Percentiles rank a stretch among this genome's conserved stretches.
Evolutionary conservation across 2,113 vertebrate species (phyloP).

Genomic region (Tragelaphus buxtoni): DNA sequence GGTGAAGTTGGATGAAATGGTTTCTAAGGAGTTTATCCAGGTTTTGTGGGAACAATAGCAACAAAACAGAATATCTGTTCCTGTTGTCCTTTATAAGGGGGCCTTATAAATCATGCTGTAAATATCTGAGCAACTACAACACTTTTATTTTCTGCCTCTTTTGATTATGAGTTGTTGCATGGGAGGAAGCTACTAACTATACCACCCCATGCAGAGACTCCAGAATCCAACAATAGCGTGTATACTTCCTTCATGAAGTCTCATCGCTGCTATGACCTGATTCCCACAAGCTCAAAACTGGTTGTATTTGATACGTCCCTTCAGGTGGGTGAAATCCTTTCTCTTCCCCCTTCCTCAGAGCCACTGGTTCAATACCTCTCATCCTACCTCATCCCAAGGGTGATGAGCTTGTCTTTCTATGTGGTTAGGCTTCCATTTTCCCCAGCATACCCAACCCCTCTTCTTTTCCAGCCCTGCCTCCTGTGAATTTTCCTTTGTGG

Average conservation of each 20-base stretch:
- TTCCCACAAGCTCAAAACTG: constrained; percentile 97
- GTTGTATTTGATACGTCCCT: constrained; percentile 98
- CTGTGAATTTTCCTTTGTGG: not conserved
- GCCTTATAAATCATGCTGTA: not conserved
- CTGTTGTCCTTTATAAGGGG: not conserved
- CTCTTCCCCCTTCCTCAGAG: not conserved
- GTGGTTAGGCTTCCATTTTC: constrained; percentile 29
- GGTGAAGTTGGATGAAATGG: not conserved
- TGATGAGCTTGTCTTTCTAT: not conserved
- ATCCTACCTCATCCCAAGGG: not conserved
- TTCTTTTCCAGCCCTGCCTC: not conserved
- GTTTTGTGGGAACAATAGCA: constrained; percentile 17
- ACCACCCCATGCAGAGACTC: constrained; percentile 57
- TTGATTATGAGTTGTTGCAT: constrained; percentile 4
- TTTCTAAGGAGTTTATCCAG: not conserved
- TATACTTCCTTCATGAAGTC: constrained; percentile 98
- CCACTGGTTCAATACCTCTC: not conserved
- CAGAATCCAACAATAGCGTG: constrained; percentile 83
- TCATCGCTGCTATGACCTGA: constrained; percentile 96
- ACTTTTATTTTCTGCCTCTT: constrained; percentile 39
- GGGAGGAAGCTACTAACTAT: constrained; percentile 46
- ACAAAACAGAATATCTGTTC: not conserved
- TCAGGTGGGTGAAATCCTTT: constrained; percentile 83
- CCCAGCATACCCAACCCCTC: not conserved
- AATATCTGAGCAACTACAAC: not conserved